Evolutionary conservation across 2,888 invertebrate genomes (phyloP), one percentile per base, ranked within the genome.

Genomic region (Pasiphila rectangulata): DNA sequence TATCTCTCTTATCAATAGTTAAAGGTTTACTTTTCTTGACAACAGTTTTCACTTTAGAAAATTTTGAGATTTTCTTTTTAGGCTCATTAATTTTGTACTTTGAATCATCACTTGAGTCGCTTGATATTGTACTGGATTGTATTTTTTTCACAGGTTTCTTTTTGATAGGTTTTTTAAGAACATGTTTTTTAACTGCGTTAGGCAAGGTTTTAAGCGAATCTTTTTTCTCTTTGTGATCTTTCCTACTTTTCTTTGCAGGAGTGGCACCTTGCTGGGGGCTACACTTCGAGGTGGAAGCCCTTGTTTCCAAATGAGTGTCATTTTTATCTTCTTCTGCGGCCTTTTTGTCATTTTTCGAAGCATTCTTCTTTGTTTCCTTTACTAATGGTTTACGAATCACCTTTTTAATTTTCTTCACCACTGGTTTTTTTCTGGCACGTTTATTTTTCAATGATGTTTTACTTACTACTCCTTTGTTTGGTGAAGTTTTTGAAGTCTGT

Each of bases 401-500:
- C 41, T 68, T 76, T 56, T 83, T 84, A 58, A 81, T 84, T 67
- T 85, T 86, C 2, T 77, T 63, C 30, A 73, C 52, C 16, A 69
- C 67, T 3, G 62, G 51, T 65, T 83, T 86, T 63, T 82, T 86
- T 51, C 72, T 75, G 17, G 72, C 62, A 64, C 71, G 72, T 59
- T 80, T 87, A 24, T 64, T 58, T 63, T 84, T 86, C 40, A 80
- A 69, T 51, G 78, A 64, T 69, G 79, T 71, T 77, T 83, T 87
- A 67, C 61, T 77, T 47, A 78, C 68, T 58, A 72, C 77, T 65
- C 82, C 86, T 75, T 86, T 87, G 72, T 84, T 88, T 69, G 82
- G 75, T 68, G 75, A 72, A 67, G 81, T 70, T 80, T 87, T 89
- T 56, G 85, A 73, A 68, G 79, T 69, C 66, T 86, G 87, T 69